Evolutionary conservation across 2,888 invertebrate species (phyloP).

Genomic region (Cerastoderma edule): DNA sequence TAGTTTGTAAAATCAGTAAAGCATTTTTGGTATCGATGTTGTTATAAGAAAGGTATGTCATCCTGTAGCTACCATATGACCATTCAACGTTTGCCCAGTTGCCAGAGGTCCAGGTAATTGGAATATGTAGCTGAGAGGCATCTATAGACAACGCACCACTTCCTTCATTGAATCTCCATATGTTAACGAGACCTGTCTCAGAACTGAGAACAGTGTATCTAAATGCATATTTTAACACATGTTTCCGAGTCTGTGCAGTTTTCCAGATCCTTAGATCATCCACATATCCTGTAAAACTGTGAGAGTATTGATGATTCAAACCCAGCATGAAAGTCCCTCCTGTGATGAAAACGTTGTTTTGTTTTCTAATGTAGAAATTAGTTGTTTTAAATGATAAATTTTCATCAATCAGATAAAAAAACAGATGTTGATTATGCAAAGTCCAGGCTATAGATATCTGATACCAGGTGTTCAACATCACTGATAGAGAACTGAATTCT

Average conservation of each 20-base stretch:
- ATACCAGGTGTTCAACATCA: slow-evolving; percentile 65
- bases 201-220: slow-evolving; percentile 23
- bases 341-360: slow-evolving; percentile 40
- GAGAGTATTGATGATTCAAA: slow-evolving; percentile 50
- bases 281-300: slow-evolving; percentile 62
- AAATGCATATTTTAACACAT: slow-evolving; percentile 60
- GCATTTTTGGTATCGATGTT: slow-evolving; percentile 20
- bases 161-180: slow-evolving; percentile 68
- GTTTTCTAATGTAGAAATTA: slow-evolving; percentile 19
- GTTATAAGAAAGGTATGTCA: slow-evolving; percentile 30
- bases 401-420: slow-evolving; percentile 55
- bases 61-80: slow-evolving; percentile 53
- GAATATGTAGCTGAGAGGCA: slow-evolving; percentile 40
- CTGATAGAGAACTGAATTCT: slow-evolving; percentile 31
- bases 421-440: slow-evolving; percentile 30
- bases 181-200: slow-evolving; percentile 41
- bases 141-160: slow-evolving; percentile 34
- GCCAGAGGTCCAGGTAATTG: slow-evolving; percentile 35
- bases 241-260: slow-evolving; percentile 36
- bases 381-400: slow-evolving; percentile 40
- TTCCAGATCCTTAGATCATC: slow-evolving; percentile 73
- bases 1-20: slow-evolving; percentile 15
- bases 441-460: slow-evolving; percentile 67
- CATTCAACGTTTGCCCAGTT: slow-evolving; percentile 64
- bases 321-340: slow-evolving; percentile 71